phyloP scores from a whole-genome alignment of 35 echinoderm and acorn worm genomes.

The Diadema setosum region DNA sequence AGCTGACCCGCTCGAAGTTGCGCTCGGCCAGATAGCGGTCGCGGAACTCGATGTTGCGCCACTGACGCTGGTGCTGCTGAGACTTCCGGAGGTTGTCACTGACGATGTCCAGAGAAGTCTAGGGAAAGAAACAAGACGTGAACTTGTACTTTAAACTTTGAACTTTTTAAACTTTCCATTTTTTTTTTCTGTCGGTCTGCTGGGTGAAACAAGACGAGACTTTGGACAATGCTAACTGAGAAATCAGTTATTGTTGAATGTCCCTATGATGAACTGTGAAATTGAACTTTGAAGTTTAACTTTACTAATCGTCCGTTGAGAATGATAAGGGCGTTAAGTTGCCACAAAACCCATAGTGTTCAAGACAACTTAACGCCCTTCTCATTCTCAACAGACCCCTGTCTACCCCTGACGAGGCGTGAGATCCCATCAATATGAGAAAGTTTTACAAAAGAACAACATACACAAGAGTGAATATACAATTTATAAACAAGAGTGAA shows the following conservation, averaged over 20 bases:
- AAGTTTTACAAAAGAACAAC: too few species aligned
- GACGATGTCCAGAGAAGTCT: slow-evolving; percentile 73
- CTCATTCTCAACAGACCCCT: too few species aligned
- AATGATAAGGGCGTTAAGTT: too few species aligned
- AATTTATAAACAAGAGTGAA: too few species aligned
- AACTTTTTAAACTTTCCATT: neutral
- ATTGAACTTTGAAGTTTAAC: too few species aligned
- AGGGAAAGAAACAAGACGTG: neutral
- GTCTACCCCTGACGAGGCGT: too few species aligned
- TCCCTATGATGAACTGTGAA: too few species aligned
- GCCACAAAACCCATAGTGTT: too few species aligned
- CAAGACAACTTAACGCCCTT: too few species aligned
- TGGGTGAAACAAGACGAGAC: neutral
- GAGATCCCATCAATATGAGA: too few species aligned
- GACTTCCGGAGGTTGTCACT: slow-evolving; percentile 80
- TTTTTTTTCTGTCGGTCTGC: neutral
- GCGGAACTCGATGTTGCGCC: slow-evolving; percentile 92
- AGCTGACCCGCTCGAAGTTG: slow-evolving; percentile 84
- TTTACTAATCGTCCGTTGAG: too few species aligned
- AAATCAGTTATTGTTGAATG: neutral
- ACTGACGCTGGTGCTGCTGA: slow-evolving; percentile 65
- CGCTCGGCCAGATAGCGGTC: slow-evolving; percentile 83
- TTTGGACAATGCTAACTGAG: neutral
- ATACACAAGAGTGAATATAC: too few species aligned
- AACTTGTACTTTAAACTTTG: neutral